Evolutionary conservation across 1,140 invertebrate genomes (phyloP).

Genomic region (Homarus americanus): DNA sequence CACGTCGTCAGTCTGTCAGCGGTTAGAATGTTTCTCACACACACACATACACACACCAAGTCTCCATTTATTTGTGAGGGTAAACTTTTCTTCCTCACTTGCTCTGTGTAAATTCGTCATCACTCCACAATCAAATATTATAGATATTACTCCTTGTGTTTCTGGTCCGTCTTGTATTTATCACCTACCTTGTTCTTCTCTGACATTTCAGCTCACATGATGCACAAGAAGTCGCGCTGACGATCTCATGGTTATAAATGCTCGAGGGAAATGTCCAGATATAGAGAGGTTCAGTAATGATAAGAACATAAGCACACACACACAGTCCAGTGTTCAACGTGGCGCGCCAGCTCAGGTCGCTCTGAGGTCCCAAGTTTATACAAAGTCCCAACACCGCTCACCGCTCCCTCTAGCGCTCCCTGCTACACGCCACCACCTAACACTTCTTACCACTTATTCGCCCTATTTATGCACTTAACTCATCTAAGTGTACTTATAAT

Average conservation of each 20-base stretch:
- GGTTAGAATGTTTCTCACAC: no score
- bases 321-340: conserved; percentile 66
- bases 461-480: no score
- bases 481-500: no score
- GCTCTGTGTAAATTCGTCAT: no score
- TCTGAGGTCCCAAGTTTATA: conserved; percentile 66
- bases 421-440: conserved; percentile 26
- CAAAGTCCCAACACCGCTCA: conserved; percentile 68
- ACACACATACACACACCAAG: no score
- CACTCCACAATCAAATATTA: no score
- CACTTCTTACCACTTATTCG: not conserved
- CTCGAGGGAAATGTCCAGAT: conserved; percentile 65
- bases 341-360: conserved; percentile 73
- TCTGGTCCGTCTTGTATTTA: no score
- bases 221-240: conserved; percentile 70
- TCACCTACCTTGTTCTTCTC: conserved; percentile 73
- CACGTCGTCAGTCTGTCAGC: no score
- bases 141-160: no score
- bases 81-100: no score
- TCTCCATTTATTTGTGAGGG: no score
- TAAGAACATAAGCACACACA: conserved; percentile 71
- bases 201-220: conserved; percentile 75
- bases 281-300: conserved; percentile 58
- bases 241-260: conserved; percentile 72
- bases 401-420: conserved; percentile 23